phyloP scores from a whole-genome alignment of 2,888 invertebrate species.

The Ectropis crepuscularia region DNA sequence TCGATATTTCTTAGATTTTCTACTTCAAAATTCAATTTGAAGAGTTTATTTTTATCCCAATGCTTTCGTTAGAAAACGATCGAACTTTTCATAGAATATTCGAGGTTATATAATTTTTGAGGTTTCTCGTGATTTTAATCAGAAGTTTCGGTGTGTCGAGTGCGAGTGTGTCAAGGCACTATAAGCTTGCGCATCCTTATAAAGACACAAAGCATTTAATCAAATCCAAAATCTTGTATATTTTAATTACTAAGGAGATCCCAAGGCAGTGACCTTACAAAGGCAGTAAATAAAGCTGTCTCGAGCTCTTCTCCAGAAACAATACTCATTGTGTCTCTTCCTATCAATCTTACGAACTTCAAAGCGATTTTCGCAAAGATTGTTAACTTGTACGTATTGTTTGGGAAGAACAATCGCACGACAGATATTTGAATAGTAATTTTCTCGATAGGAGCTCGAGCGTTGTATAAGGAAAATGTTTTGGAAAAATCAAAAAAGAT shows the following conservation, averaged over 20 bases:
- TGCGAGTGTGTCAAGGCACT: too few relatives aligned
- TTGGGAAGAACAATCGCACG: slow-evolving; percentile 36
- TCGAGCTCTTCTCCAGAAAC: slow-evolving; percentile 41
- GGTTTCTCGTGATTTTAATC: too few relatives aligned
- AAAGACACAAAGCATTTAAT: background rate
- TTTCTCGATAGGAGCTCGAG: slow-evolving; percentile 23
- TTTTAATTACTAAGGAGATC: slow-evolving; percentile 3
- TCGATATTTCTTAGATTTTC: too few relatives aligned
- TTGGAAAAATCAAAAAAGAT: slow-evolving; percentile 16
- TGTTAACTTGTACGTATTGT: slow-evolving; percentile 41
- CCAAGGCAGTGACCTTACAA: slow-evolving; percentile 9
- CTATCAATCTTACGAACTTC: slow-evolving; percentile 49
- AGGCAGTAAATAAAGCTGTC: slow-evolving; percentile 3
- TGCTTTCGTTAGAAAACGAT: too few relatives aligned
- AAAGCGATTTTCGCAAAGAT: slow-evolving; percentile 36
- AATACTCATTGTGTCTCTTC: slow-evolving; percentile 50
- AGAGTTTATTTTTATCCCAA: too few relatives aligned
- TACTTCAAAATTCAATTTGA: too few relatives aligned
- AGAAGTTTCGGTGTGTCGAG: too few relatives aligned
- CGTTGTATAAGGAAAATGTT: slow-evolving; percentile 25
- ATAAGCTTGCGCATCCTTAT: too few relatives aligned
- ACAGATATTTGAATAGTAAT: slow-evolving; percentile 39
- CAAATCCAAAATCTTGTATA: background rate
- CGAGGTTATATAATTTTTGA: too few relatives aligned
- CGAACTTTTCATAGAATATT: too few relatives aligned